Evolutionary conservation across 2,888 invertebrate genomes (phyloP).

Genomic region (Tinea pellionella): DNA sequence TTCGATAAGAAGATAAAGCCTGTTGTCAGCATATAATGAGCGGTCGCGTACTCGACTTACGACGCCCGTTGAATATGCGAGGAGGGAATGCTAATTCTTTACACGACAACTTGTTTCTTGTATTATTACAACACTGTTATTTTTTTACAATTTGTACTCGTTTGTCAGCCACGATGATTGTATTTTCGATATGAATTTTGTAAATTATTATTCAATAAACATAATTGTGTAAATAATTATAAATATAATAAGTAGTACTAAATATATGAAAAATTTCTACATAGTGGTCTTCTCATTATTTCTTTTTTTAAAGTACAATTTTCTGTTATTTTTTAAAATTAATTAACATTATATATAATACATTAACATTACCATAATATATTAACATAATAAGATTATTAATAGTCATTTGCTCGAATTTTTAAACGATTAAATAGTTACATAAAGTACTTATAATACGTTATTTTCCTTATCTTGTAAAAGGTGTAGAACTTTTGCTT

Average conservation of each 20-base stretch:
- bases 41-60: constrained; percentile 16
- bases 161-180: constrained; percentile 44
- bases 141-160: constrained; percentile 53
- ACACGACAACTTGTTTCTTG: constrained; percentile 35
- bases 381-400: too few relatives aligned
- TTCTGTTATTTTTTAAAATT: background rate
- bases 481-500: constrained; percentile 1
- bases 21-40: constrained; percentile 45
- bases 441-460: background rate
- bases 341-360: too few relatives aligned
- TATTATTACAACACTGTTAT: constrained; percentile 38
- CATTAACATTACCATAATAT: too few relatives aligned
- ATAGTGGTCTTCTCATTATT: too few relatives aligned
- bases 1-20: constrained; percentile 54
- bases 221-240: background rate
- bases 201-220: background rate
- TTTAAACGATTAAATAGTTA: background rate
- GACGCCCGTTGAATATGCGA: constrained; percentile 26
- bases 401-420: background rate
- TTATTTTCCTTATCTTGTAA: background rate
- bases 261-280: too few relatives aligned
- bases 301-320: background rate
- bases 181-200: constrained; percentile 26
- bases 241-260: too few relatives aligned
- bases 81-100: constrained; percentile 41